phyloP scores from a whole-genome alignment of 2,113 vertebrate species.

The Erinaceus europaeus region DNA sequence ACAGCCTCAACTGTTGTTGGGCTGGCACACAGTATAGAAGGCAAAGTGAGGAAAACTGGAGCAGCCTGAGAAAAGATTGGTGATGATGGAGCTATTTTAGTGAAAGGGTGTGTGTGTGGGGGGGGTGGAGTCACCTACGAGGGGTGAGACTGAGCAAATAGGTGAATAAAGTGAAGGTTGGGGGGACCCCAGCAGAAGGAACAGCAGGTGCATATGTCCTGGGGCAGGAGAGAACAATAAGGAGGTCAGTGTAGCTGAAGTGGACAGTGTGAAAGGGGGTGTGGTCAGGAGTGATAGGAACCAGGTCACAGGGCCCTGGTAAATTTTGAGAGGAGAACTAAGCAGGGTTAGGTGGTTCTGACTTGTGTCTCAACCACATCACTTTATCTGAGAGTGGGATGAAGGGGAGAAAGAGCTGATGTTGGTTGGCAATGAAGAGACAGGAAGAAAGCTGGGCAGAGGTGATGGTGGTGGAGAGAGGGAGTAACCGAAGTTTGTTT shows the following conservation, averaged over 20 bases:
- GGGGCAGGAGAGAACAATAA: neutral
- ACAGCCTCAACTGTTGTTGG: neutral
- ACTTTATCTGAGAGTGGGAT: neutral
- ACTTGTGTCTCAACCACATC: neutral
- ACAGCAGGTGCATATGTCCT: neutral
- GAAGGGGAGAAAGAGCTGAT: neutral
- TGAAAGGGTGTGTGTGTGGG: no score
- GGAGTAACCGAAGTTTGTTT: neutral
- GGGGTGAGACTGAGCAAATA: neutral
- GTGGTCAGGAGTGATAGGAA: neutral
- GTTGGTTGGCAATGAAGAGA: neutral
- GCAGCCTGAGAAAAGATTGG: rapidly evolving
- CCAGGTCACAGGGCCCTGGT: no score
- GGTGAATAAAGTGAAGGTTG: neutral
- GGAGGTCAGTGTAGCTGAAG: neutral
- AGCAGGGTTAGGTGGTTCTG: neutral
- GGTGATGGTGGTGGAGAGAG: neutral
- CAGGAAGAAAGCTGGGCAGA: neutral
- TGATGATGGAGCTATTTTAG: neutral
- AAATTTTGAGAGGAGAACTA: rapidly evolving
- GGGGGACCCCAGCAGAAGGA: neutral
- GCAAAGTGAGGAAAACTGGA: neutral
- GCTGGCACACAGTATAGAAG: neutral
- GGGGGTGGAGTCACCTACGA: neutral
- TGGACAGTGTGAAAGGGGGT: rapidly evolving